phyloP scores from a whole-genome alignment of 2,113 vertebrate genomes.

The Hemibagrus wyckioides region DNA sequence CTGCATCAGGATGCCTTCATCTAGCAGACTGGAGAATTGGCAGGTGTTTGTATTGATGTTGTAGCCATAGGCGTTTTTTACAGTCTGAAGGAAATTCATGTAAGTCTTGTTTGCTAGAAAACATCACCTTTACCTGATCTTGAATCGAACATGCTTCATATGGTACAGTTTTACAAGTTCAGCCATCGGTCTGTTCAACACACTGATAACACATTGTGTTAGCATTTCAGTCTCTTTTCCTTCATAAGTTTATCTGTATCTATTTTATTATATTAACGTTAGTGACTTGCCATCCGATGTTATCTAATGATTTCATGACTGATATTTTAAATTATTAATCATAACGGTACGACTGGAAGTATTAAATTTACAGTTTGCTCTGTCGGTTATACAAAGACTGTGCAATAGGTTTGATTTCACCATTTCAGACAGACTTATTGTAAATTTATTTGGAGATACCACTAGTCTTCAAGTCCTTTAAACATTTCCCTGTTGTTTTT shows the following conservation, averaged over 20 bases:
- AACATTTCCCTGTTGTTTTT: conserved; percentile 4
- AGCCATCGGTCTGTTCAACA: conserved; percentile 4
- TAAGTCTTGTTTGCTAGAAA: background rate
- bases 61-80: background rate
- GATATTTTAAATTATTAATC: conserved; percentile 3
- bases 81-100: background rate
- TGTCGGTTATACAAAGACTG: conserved; percentile 5
- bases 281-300: background rate
- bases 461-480: background rate
- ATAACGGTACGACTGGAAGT: background rate
- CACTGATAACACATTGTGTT: background rate
- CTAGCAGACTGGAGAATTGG: background rate
- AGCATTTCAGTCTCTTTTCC: conserved; percentile 13
- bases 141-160: background rate
- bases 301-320: conserved; percentile 31
- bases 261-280: conserved; percentile 18
- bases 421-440: conserved; percentile 21
- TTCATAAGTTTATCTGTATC: background rate
- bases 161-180: background rate
- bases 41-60: too few species aligned
- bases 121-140: background rate
- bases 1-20: background rate
- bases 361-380: conserved; percentile 2
- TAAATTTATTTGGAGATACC: background rate
- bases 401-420: conserved; percentile 37